Conservation (phyloP, 2,888 invertebrate genomes). For the Caenorhabditis sp. region DNA sequence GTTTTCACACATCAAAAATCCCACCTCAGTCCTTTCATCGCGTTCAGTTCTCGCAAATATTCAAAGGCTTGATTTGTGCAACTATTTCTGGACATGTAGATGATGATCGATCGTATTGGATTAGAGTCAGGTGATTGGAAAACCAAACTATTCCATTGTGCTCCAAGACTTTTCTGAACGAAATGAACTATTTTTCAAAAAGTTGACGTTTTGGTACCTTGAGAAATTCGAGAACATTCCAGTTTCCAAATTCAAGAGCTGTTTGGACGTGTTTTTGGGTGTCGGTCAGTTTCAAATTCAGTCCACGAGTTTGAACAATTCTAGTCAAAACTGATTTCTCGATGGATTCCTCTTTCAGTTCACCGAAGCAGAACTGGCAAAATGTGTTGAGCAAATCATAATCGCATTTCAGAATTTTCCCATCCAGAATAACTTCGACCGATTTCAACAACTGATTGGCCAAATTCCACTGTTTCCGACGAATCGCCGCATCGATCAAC, state of each 20-base stretch:
- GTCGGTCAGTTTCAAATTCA: conserved; percentile 8
- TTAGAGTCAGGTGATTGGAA: conserved; percentile 3
- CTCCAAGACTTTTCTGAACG: not conserved
- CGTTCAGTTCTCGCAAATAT: conserved; percentile 8
- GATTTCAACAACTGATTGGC: conserved; percentile 50
- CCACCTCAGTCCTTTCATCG: no score
- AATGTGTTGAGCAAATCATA: conserved; percentile 39
- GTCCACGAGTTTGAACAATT: conserved; percentile 12
- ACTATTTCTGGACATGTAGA: conserved; percentile 23
- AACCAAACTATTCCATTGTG: not conserved
- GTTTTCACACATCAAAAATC: no score
- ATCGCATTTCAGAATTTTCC: conserved; percentile 19
- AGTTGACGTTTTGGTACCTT: conserved; percentile 1
- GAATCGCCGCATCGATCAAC: conserved; percentile 36
- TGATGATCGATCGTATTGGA: conserved; percentile 16
- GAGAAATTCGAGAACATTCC: conserved; percentile 22
- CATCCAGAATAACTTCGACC: conserved; percentile 38
- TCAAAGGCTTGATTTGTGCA: conserved; percentile 12
- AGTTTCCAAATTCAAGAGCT: conserved; percentile 23
- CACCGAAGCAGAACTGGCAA: conserved; percentile 22
- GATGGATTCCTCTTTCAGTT: conserved; percentile 27
- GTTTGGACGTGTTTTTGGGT: conserved; percentile 13
- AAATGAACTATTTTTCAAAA: not conserved
- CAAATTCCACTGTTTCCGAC: conserved; percentile 40
- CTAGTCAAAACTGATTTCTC: conserved; percentile 26